These are phyloP conservation scores for Drepana arcuata DNA, from an alignment of 1,140 invertebrate genomes.

Conservation along the genomic window DNA sequence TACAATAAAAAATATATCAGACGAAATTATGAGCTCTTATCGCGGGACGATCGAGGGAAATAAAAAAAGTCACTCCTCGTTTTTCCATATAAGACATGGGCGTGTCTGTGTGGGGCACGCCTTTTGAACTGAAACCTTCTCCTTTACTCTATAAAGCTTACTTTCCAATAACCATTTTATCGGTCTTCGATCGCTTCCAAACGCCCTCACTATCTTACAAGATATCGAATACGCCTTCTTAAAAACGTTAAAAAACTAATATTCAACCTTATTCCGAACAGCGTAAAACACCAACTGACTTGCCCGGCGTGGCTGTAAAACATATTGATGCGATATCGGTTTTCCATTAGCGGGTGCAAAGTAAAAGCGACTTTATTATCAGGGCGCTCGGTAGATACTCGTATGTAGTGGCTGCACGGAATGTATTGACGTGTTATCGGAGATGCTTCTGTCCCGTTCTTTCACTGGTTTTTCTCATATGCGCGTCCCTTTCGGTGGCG, in stretches of 20 bases:
- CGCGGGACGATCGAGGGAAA: slow-evolving; percentile 29
- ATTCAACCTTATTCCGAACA: slow-evolving; percentile 24
- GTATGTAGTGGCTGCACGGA: slow-evolving; percentile 33
- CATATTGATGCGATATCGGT: slow-evolving; percentile 69
- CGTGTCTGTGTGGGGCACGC: slow-evolving; percentile 50
- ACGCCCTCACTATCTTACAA: slow-evolving; percentile 68
- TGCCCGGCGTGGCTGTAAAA: slow-evolving; percentile 29
- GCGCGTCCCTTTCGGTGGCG: slow-evolving; percentile 50
- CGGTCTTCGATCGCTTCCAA: slow-evolving; percentile 58
- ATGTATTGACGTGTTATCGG: slow-evolving; percentile 71
- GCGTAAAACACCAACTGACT: slow-evolving; percentile 22
- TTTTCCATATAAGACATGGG: slow-evolving; percentile 58
- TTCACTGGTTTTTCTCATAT: slow-evolving; percentile 33
- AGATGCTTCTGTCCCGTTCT: slow-evolving; percentile 49
- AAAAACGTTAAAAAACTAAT: slow-evolving; percentile 26
- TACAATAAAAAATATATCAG: slow-evolving; percentile 23
- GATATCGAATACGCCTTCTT: slow-evolving; percentile 69
- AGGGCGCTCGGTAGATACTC: slow-evolving; percentile 17
- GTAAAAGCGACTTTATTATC: slow-evolving; percentile 24
- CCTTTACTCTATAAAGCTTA: slow-evolving; percentile 46
- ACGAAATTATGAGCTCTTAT: slow-evolving; percentile 26
- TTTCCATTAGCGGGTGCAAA: slow-evolving; percentile 52
- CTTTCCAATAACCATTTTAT: slow-evolving; percentile 58
- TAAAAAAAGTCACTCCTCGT: slow-evolving; percentile 36
- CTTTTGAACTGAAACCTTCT: slow-evolving; percentile 39